These are phyloP conservation scores for Dryas iulia DNA, from an alignment of 1,140 invertebrate species.

Conservation along the genomic window DNA sequence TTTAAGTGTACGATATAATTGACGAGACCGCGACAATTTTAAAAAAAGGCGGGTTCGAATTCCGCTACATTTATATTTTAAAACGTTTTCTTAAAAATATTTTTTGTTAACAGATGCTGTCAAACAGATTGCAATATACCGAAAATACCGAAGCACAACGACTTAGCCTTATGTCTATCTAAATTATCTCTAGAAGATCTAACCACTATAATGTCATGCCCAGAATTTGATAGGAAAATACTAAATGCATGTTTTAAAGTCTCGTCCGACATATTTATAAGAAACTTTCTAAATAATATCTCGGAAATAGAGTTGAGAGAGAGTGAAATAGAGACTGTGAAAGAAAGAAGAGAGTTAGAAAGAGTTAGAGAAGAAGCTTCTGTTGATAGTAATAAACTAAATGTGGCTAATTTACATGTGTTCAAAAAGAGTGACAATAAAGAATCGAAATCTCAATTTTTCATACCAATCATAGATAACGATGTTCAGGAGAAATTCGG, in stretches of 20 bases:
- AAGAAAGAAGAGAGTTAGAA: slow-evolving; percentile 50
- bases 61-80: too few species aligned
- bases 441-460: slow-evolving; percentile 76
- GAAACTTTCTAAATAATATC: slow-evolving; percentile 57
- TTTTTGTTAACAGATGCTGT: slow-evolving; percentile 55
- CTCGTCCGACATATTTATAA: slow-evolving; percentile 54
- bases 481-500: slow-evolving; percentile 64
- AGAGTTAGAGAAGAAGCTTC: slow-evolving; percentile 58
- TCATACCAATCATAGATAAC: slow-evolving; percentile 69
- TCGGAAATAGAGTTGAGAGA: slow-evolving; percentile 61
- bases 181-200: slow-evolving; percentile 60
- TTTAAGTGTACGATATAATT: too few species aligned
- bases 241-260: slow-evolving; percentile 57
- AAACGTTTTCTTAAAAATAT: too few species aligned
- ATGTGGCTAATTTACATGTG: slow-evolving; percentile 65
- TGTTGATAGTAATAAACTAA: slow-evolving; percentile 73
- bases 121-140: slow-evolving; percentile 42
- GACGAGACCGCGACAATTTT: too few species aligned
- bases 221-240: slow-evolving; percentile 68
- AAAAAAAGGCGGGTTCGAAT: too few species aligned
- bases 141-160: slow-evolving; percentile 53
- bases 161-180: slow-evolving; percentile 53
- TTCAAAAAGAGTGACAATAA: slow-evolving; percentile 71
- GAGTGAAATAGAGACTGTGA: slow-evolving; percentile 51
- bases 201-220: slow-evolving; percentile 53